Percentiles rank a stretch among this genome's conserved stretches.
These are phyloP conservation scores for Pelobates cultripes DNA, from an alignment of 2,797 vertebrate species.

Conservation along the genomic window DNA sequence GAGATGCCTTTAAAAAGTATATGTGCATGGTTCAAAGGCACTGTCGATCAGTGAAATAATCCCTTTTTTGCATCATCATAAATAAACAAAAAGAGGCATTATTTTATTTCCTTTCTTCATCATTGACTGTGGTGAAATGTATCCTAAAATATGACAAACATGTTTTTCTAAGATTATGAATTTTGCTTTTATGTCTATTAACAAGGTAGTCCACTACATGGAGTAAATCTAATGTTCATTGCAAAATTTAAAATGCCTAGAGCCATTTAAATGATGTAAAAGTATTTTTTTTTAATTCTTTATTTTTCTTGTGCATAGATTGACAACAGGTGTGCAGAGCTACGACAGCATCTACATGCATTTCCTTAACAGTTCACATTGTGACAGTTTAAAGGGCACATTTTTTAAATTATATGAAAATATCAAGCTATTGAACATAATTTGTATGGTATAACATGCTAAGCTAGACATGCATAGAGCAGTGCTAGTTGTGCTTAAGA, in stretches of 20 bases:
- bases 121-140: not conserved
- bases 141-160: not conserved
- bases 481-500: no score
- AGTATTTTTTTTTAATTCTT: no score
- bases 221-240: not conserved
- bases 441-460: not conserved
- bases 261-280: no score
- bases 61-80: not conserved
- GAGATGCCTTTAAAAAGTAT: conserved; percentile 15
- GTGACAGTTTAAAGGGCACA: no score
- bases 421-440: not conserved
- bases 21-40: conserved; percentile 23
- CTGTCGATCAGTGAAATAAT: conserved; percentile 3
- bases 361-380: no score
- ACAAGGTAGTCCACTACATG: not conserved
- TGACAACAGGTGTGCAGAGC: no score
- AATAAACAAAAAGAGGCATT: conserved; percentile 16
- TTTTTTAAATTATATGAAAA: no score
- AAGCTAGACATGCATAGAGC: no score
- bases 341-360: no score
- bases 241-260: not conserved
- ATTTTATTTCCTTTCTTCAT: not conserved
- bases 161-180: no score
- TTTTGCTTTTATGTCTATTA: not conserved
- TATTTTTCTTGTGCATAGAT: no score